These are phyloP conservation scores for Rhopalosiphum padi DNA, from an alignment of 1,140 invertebrate genomes.

Conservation along the genomic window DNA sequence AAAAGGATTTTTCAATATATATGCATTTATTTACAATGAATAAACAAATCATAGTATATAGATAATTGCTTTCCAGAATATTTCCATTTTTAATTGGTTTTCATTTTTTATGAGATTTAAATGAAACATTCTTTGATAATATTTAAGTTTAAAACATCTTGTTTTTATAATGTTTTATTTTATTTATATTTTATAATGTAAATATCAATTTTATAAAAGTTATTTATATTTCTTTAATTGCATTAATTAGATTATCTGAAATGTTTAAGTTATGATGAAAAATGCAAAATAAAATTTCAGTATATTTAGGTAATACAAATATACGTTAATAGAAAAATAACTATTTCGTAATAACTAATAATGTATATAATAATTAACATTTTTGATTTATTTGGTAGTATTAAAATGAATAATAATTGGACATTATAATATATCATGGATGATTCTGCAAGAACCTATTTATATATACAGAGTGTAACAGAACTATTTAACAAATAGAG, in stretches of 20 bases:
- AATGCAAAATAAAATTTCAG: no score
- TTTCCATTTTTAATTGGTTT: neutral
- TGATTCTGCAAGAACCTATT: no score
- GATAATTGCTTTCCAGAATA: neutral
- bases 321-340: no score
- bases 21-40: neutral
- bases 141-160: neutral
- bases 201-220: neutral
- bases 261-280: neutral
- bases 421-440: no score
- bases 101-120: neutral
- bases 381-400: no score
- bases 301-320: no score
- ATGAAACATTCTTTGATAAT: neutral
- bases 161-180: neutral
- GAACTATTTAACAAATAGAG: no score
- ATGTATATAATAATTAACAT: no score
- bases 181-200: neutral
- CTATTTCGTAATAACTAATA: no score
- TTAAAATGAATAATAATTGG: no score
- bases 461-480: no score
- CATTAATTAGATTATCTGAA: neutral
- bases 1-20: neutral
- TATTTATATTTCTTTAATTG: neutral
- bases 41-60: neutral